Base-by-base conservation (phyloP, 2,888 invertebrate genomes). In the Rhagophthalmus giganteus region DNA sequence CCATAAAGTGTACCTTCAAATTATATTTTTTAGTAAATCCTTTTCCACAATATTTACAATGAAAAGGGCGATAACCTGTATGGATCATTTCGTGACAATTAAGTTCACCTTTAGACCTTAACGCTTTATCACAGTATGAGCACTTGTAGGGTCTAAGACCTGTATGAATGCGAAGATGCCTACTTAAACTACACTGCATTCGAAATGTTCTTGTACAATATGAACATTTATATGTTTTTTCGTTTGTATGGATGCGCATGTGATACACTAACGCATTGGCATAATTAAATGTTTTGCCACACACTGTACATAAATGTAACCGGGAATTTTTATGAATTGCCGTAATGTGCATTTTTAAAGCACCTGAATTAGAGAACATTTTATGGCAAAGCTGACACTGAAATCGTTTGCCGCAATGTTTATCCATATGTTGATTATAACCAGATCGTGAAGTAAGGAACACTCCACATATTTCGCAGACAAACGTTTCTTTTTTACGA, bases 241-340 rank as follows among this genome's bases (percentile, higher is more conserved):
- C 67, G 0, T 62, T 62, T 1, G 63, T 65, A 35, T 68, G 68
- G n/a, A 61, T 44, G 2, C 65, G 53, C 63, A 67, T 61, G 39
- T 68, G 68, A 35, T 68, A 68, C 2, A 45, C 46, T 16, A 67
- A 56, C 0, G 66, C 64, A 67, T 88, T 89, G 5, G 87, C 86
- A 67, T 90, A 89, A 71, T 89, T 89, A 78, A 90, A 90, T 16
- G 87, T 87, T 68, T 90, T 90, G 26, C 87, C 87, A 65, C 90
- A 90, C 71, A 87, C 86, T 8, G 85, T 85, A 74, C 90, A 90
- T 31, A 89, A 77, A 72, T 87, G 87, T 44, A 86, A 78, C 65
- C 89, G 87, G 52, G 86, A 79, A 65, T 88, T 86, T 57, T 84
- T 85, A 75, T 89, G 89, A 66, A 87, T 85, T 70, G 86, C 85